These are phyloP conservation scores for Megalopta genalis DNA, from an alignment of 1,140 invertebrate species.

Conservation along the genomic window DNA sequence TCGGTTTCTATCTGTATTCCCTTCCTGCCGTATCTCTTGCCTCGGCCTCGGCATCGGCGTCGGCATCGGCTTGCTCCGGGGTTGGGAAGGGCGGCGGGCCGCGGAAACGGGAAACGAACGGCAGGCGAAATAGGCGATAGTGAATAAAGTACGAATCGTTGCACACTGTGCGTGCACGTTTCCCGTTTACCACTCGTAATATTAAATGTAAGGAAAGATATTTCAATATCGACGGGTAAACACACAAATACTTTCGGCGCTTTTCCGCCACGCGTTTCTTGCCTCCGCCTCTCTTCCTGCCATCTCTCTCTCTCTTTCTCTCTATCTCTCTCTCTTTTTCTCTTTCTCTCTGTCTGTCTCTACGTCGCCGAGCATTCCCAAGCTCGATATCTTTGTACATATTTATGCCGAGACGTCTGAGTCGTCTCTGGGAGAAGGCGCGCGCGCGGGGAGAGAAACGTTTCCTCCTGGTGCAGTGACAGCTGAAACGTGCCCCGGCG, in stretches of 20 bases:
- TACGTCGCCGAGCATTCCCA: slow-evolving; percentile 13
- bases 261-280: slow-evolving; percentile 13
- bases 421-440: slow-evolving; percentile 9
- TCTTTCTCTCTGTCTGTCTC: background rate
- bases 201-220: slow-evolving; percentile 74
- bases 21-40: slow-evolving; percentile 1
- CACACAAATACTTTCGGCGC: slow-evolving; percentile 52
- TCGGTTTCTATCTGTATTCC: slow-evolving; percentile 33
- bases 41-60: background rate
- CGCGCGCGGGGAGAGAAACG: slow-evolving; percentile 26
- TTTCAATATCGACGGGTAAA: slow-evolving; percentile 74
- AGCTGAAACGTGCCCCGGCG: slow-evolving; percentile 19
- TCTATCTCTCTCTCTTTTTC: background rate
- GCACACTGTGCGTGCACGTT: slow-evolving; percentile 33
- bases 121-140: slow-evolving; percentile 31
- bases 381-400: slow-evolving; percentile 15
- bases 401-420: slow-evolving; percentile 17
- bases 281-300: background rate
- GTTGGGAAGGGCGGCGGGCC: background rate
- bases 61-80: background rate
- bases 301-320: background rate
- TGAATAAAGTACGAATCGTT: slow-evolving; percentile 22
- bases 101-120: slow-evolving; percentile 4
- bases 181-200: slow-evolving; percentile 64
- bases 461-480: slow-evolving; percentile 20